Conservation (phyloP, 1,140 invertebrate genomes). For the Dufourea novaeangliae region DNA sequence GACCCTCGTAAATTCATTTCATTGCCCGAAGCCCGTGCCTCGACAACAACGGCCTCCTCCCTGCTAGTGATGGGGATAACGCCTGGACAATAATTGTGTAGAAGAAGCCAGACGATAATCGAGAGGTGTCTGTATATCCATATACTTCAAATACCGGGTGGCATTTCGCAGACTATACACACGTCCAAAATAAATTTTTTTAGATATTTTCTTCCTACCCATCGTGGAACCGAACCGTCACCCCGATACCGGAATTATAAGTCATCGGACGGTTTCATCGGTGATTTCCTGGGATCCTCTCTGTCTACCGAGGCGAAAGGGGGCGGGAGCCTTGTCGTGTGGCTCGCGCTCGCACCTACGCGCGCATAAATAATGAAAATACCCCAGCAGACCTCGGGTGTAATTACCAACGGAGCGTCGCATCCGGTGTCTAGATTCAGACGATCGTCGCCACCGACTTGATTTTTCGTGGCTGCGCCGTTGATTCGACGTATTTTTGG, state of each 20-base stretch:
- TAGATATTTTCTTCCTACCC: constrained; percentile 19
- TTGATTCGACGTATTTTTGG: constrained; percentile 48
- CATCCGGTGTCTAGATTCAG: constrained; percentile 68
- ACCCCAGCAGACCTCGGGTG: constrained; percentile 60
- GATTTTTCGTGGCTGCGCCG: constrained; percentile 48
- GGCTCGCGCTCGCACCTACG: constrained; percentile 34
- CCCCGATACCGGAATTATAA: no score
- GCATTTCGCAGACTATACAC: constrained; percentile 41
- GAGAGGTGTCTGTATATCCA: no score
- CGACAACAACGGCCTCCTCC: no score
- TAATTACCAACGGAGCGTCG: constrained; percentile 71
- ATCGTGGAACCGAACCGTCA: neutral
- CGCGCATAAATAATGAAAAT: constrained; percentile 71
- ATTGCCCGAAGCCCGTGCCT: no score
- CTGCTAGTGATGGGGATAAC: no score
- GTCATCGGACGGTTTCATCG: constrained; percentile 33
- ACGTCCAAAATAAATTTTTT: constrained; percentile 23
- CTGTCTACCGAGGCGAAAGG: constrained; percentile 34
- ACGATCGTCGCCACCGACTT: constrained; percentile 51
- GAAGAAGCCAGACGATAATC: no score
- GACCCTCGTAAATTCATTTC: no score
- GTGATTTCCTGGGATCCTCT: constrained; percentile 56
- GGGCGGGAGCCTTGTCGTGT: constrained; percentile 57
- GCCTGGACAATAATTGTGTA: no score
- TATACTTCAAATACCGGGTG: constrained; percentile 59